Evolutionary conservation across 2,113 vertebrate species (phyloP).

Genomic region (Calyptommatus sinebrachiatus): DNA sequence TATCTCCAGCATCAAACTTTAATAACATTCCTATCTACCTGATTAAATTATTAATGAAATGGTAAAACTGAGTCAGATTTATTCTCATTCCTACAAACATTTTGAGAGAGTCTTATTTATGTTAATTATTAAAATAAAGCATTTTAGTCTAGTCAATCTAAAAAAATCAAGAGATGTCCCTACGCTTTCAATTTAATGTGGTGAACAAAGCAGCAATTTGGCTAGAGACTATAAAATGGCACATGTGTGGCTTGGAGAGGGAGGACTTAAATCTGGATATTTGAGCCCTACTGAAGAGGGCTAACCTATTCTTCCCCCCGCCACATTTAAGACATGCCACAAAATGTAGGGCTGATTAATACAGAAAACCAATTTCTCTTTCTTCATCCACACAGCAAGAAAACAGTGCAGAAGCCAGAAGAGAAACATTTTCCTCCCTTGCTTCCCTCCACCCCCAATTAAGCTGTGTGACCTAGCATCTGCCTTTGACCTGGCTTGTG

Average conservation of each 20-base stretch:
- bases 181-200: background rate
- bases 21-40: background rate
- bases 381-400: conserved; percentile 19
- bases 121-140: background rate
- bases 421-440: background rate
- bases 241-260: conserved; percentile 30
- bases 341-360: background rate
- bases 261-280: conserved; percentile 30
- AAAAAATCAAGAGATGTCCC: background rate
- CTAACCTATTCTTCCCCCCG: background rate
- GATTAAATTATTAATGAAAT: background rate
- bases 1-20: too few relatives aligned
- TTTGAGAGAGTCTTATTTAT: background rate
- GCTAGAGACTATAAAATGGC: conserved; percentile 1
- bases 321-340: background rate
- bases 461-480: conserved; percentile 1
- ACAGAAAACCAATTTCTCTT: conserved; percentile 3
- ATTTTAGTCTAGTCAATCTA: background rate
- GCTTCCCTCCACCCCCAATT: background rate
- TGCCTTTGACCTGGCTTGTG: conserved; percentile 36
- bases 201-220: background rate
- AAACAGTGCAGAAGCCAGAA: conserved; percentile 12
- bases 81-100: background rate
- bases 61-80: background rate
- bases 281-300: conserved; percentile 15